These are phyloP conservation scores for Margarornis squamiger DNA, from an alignment of 2,797 vertebrate species.

Conservation along the genomic window DNA sequence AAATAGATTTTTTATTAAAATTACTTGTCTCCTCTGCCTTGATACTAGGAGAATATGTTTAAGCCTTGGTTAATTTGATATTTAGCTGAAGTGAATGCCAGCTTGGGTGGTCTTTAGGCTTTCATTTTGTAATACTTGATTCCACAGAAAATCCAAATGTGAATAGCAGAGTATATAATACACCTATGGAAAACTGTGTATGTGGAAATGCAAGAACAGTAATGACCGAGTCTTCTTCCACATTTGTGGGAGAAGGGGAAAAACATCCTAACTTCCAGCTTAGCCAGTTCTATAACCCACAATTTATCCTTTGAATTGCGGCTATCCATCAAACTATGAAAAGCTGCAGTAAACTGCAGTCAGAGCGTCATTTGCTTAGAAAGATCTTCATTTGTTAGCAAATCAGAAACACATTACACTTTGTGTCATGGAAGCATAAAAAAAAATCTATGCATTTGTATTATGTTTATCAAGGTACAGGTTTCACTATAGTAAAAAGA, in stretches of 20 bases:
- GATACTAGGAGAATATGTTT: background rate
- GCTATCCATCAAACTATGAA: background rate
- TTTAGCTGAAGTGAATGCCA: background rate
- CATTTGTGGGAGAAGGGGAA: background rate
- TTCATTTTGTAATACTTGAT: background rate
- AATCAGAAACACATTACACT: background rate
- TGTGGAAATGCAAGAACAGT: background rate
- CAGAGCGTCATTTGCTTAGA: background rate
- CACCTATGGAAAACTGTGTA: background rate
- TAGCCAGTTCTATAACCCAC: background rate
- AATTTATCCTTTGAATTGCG: background rate
- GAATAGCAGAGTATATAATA: background rate
- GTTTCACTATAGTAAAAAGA: background rate
- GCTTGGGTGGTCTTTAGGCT: background rate
- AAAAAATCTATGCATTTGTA: background rate
- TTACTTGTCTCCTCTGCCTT: background rate
- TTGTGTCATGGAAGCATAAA: background rate
- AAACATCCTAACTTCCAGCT: background rate
- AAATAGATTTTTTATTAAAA: conserved; percentile 55
- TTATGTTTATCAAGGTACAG: background rate
- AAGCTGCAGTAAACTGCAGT: background rate
- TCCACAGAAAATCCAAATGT: background rate
- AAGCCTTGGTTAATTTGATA: background rate
- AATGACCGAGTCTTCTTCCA: background rate
- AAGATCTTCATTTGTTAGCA: background rate